Conservation (phyloP, 2,888 invertebrate species). For the Hedya salicella region DNA sequence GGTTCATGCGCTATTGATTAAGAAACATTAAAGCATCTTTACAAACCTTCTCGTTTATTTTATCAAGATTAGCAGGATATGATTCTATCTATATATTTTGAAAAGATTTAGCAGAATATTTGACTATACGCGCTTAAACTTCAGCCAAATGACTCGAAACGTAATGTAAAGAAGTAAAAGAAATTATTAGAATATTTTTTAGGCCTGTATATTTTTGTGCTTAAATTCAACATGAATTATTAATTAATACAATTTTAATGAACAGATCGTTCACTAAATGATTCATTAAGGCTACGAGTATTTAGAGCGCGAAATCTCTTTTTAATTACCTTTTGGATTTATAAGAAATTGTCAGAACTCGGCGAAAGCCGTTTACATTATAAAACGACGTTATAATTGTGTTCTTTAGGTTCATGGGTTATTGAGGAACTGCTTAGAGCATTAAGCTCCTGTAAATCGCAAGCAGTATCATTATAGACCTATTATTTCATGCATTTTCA, state of each 20-base stretch:
- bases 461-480: too few species aligned
- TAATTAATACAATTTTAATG: constrained; percentile 21
- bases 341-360: not conserved
- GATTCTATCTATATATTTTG: too few species aligned
- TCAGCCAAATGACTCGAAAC: not conserved
- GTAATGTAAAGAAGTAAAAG: not conserved
- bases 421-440: not conserved
- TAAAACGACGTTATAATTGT: constrained; percentile 12
- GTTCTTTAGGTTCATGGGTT: not conserved
- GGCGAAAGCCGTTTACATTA: not conserved
- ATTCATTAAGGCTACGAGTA: constrained; percentile 11
- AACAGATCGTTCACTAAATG: constrained; percentile 20
- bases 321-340: constrained; percentile 7
- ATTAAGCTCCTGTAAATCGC: too few species aligned
- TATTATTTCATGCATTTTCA: too few species aligned
- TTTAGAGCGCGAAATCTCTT: constrained; percentile 11
- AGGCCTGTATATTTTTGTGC: not conserved
- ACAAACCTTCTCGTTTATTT: too few species aligned
- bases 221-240: constrained; percentile 8
- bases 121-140: not conserved
- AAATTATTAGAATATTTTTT: constrained; percentile 2
- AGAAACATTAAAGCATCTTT: too few species aligned
- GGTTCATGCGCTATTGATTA: too few species aligned
- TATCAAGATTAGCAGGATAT: too few species aligned
- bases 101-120: too few species aligned